A percentile compares a stretch with the other conserved stretches of the same genome.
Evolutionary conservation across 2,888 invertebrate genomes (phyloP).

Genomic region (Nebria salina): DNA sequence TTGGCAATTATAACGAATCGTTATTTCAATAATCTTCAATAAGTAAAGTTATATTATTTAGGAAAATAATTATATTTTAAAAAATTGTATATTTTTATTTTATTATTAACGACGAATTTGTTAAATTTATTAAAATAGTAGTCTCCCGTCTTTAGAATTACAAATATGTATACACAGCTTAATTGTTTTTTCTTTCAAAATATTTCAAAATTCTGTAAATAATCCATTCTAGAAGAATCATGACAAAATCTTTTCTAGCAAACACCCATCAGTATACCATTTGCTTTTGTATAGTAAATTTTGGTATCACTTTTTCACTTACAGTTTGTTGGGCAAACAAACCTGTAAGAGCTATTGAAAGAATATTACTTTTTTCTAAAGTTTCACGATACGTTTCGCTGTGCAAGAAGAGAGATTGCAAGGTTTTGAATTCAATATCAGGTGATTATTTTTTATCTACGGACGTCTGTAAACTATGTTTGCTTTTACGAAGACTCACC

Average conservation of each 20-base stretch:
- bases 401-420: slow-evolving; percentile 36
- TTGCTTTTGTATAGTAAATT: background rate
- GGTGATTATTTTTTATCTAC: slow-evolving; percentile 44
- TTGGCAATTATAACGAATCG: too few species aligned
- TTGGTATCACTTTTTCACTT: background rate
- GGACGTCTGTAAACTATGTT: slow-evolving; percentile 43
- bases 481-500: slow-evolving; percentile 43
- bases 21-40: too few species aligned
- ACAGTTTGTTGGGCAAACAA: background rate
- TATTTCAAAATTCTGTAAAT: background rate
- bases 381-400: background rate
- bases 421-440: slow-evolving; percentile 43
- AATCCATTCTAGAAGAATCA: background rate
- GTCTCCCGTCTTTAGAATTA: too few species aligned
- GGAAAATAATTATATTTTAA: too few species aligned
- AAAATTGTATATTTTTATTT: too few species aligned
- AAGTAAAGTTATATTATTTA: too few species aligned
- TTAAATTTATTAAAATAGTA: too few species aligned
- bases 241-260: background rate
- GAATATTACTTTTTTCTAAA: background rate
- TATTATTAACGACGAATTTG: too few species aligned
- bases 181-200: background rate
- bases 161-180: background rate
- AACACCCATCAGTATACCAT: background rate
- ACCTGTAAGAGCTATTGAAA: background rate